phyloP scores from a whole-genome alignment of 1,140 invertebrate species.

The Dolichoris vasculosae region DNA sequence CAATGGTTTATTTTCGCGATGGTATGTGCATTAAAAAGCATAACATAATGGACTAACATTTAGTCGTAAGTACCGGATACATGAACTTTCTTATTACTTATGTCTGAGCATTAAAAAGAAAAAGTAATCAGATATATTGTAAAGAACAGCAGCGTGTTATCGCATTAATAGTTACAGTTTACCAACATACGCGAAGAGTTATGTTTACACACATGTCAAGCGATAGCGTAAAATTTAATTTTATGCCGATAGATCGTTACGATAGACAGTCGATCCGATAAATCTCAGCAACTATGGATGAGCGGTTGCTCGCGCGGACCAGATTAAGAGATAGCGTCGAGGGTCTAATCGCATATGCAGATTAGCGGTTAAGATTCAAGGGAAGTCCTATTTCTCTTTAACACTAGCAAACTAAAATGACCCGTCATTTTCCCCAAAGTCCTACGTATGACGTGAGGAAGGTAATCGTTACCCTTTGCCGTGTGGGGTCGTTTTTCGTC shows the following conservation, averaged over 20 bases:
- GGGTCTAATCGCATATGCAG: constrained; percentile 51
- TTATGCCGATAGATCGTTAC: too few relatives aligned
- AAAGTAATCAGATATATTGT: not conserved
- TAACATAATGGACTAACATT: not conserved
- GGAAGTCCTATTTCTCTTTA: not conserved
- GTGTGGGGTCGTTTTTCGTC: not conserved
- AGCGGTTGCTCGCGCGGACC: not conserved
- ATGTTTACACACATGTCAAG: constrained; percentile 2
- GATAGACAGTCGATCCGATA: constrained; percentile 12
- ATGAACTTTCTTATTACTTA: not conserved
- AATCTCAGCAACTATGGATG: not conserved
- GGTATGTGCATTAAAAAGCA: not conserved
- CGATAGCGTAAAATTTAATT: constrained; percentile 36
- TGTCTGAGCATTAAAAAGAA: not conserved
- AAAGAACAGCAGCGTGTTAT: not conserved
- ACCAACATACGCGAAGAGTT: not conserved
- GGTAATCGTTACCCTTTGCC: not conserved
- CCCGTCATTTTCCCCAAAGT: not conserved
- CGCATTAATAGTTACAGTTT: not conserved
- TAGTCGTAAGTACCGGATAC: not conserved
- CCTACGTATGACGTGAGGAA: not conserved
- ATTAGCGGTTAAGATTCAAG: constrained; percentile 47
- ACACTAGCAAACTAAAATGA: not conserved
- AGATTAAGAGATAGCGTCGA: constrained; percentile 42
- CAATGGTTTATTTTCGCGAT: not conserved